A percentile compares a stretch with the other conserved stretches of the same genome.
Evolutionary conservation across 1,140 invertebrate genomes (phyloP).

Genomic region (Hyles vespertilio): DNA sequence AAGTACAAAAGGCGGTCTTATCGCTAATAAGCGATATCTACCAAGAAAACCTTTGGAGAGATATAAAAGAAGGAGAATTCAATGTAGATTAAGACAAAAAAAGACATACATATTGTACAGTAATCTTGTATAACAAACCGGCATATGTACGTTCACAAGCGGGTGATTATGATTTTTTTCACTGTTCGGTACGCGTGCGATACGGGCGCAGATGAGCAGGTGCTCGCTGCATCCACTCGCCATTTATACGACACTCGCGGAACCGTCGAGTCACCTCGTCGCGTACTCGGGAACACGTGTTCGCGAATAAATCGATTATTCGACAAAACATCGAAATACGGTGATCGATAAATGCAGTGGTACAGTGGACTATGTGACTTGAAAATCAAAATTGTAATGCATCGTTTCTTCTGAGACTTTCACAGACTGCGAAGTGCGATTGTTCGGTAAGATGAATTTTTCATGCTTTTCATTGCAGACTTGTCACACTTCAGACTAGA

Average conservation of each 20-base stretch:
- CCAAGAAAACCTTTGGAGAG: too few relatives aligned
- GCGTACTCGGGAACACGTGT: conserved; percentile 24
- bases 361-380: conserved; percentile 2
- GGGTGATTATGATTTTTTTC: not conserved
- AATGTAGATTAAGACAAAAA: too few relatives aligned
- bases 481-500: too few relatives aligned
- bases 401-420: conserved; percentile 1
- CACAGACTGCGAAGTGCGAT: not conserved
- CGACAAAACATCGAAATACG: not conserved
- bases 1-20: too few relatives aligned
- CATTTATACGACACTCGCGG: conserved; percentile 61
- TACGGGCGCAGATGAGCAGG: conserved; percentile 34
- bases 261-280: conserved; percentile 39
- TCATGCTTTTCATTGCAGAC: not conserved
- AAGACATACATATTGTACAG: too few relatives aligned
- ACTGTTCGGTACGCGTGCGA: conserved; percentile 27
- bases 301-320: conserved; percentile 6
- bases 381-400: not conserved
- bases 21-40: too few relatives aligned
- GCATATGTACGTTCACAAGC: too few relatives aligned
- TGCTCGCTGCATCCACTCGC: conserved; percentile 32
- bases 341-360: not conserved
- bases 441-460: conserved; percentile 1
- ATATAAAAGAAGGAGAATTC: too few relatives aligned
- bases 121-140: too few relatives aligned